Percentiles rank a stretch among this genome's conserved stretches.
phyloP scores from a whole-genome alignment of 2,888 invertebrate genomes.

The Drosophila percnosoma region DNA sequence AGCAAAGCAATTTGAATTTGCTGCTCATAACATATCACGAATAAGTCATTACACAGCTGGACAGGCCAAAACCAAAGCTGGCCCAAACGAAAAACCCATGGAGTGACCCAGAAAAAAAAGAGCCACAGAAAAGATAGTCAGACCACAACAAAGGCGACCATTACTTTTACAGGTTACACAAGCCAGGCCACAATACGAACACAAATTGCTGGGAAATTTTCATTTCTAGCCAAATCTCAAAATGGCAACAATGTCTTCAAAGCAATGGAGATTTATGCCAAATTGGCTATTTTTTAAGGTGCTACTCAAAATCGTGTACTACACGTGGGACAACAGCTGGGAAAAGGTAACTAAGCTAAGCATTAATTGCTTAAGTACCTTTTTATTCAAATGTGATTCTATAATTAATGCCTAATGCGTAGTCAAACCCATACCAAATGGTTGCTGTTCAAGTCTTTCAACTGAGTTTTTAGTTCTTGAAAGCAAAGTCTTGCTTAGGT shows the following conservation, averaged over 20 bases:
- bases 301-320: background rate
- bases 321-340: background rate
- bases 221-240: constrained; percentile 8
- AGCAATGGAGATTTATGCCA: constrained; percentile 8
- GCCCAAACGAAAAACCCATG: constrained; percentile 13
- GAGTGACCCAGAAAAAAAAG: constrained; percentile 73
- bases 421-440: background rate
- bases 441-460: background rate
- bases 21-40: constrained; percentile 78
- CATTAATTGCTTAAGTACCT: background rate
- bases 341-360: background rate
- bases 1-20: constrained; percentile 61
- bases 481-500: background rate
- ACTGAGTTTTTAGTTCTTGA: background rate
- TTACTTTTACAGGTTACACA: constrained; percentile 37
- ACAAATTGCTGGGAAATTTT: constrained; percentile 40
- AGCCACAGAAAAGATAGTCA: constrained; percentile 22
- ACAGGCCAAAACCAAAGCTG: constrained; percentile 14
- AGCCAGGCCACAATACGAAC: constrained; percentile 18
- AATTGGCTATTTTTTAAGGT: background rate
- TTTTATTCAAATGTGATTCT: background rate
- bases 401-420: background rate
- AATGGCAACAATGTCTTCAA: constrained; percentile 30
- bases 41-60: constrained; percentile 68
- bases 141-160: constrained; percentile 30